These are phyloP conservation scores for Eupithecia inturbata DNA, from an alignment of 2,888 invertebrate species.

Conservation along the genomic window DNA sequence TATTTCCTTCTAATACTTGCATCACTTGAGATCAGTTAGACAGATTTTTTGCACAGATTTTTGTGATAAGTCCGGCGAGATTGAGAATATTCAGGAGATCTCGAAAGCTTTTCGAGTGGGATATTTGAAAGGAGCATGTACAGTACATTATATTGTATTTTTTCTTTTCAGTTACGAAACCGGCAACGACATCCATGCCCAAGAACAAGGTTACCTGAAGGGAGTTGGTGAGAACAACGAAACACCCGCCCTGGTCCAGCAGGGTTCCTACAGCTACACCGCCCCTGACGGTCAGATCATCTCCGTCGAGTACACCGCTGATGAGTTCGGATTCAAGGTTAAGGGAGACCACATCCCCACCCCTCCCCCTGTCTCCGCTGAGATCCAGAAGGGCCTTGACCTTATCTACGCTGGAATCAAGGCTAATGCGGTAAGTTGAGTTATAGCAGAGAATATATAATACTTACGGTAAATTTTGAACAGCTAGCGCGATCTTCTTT, in stretches of 20 bases:
- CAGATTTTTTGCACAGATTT: not conserved
- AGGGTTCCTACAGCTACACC: constrained; percentile 91
- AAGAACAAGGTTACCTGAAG: constrained; percentile 91
- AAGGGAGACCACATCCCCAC: constrained; percentile 93
- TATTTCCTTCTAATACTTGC: not conserved
- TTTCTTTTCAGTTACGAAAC: constrained; percentile 88
- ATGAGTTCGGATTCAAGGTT: constrained; percentile 92
- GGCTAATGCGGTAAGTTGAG: constrained; percentile 70
- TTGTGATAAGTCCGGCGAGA: not conserved
- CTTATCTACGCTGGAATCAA: constrained; percentile 93
- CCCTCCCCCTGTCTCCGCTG: constrained; percentile 91
- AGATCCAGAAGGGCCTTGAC: constrained; percentile 94
- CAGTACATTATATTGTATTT: not conserved
- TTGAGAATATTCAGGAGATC: not conserved
- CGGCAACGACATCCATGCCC: constrained; percentile 91
- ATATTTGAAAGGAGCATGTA: not conserved
- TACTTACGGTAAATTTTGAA: too few relatives aligned
- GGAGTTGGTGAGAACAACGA: constrained; percentile 86
- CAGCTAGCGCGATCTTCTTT: too few relatives aligned
- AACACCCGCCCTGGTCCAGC: constrained; percentile 86
- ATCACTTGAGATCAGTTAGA: not conserved
- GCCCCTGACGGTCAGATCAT: constrained; percentile 91
- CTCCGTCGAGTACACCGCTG: constrained; percentile 90
- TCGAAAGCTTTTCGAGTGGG: not conserved
- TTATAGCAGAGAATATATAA: too few relatives aligned